phyloP scores from a whole-genome alignment of 2,888 invertebrate species.

The Mesopsocus fuscifrons region DNA sequence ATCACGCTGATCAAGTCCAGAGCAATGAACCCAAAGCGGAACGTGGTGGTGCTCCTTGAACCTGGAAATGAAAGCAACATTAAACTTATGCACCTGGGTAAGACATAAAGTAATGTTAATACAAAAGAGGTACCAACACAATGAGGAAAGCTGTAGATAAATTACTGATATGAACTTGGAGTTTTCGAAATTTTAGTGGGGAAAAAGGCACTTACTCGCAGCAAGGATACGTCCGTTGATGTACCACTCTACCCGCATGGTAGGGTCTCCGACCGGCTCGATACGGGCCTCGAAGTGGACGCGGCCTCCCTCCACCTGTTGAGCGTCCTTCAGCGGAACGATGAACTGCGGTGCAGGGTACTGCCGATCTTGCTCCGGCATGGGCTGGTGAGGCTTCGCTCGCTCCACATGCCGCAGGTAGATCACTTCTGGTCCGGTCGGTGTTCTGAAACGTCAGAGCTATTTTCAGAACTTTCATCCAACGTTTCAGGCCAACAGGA shows the following conservation, averaged over 20 bases:
- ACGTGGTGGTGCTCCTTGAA: slow-evolving; percentile 84
- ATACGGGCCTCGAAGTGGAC: slow-evolving; percentile 95
- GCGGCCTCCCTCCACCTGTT: slow-evolving; percentile 71
- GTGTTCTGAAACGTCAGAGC: slow-evolving; percentile 38
- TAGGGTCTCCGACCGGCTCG: slow-evolving; percentile 91
- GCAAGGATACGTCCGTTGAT: slow-evolving; percentile 77
- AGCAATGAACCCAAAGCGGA: slow-evolving; percentile 95
- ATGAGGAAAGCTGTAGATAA: too few species aligned
- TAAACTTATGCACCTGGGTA: slow-evolving; percentile 1
- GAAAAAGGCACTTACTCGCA: slow-evolving; percentile 53
- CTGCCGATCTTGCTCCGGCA: slow-evolving; percentile 66
- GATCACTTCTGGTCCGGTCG: slow-evolving; percentile 85
- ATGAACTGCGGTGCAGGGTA: slow-evolving; percentile 87
- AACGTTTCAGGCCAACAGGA: too few species aligned
- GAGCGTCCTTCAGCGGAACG: slow-evolving; percentile 63
- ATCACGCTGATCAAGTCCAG: slow-evolving; percentile 76
- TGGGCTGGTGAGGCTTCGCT: slow-evolving; percentile 60
- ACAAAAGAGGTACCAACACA: neutral
- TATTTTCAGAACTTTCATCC: too few species aligned
- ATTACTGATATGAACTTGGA: too few species aligned
- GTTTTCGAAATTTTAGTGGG: too few species aligned
- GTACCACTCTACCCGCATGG: slow-evolving; percentile 92
- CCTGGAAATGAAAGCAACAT: too few species aligned
- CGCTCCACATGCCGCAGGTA: slow-evolving; percentile 83
- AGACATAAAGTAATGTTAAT: neutral